Evolutionary conservation across 1,140 invertebrate species (phyloP).

Genomic region (Oryzaephilus surinamensis): DNA sequence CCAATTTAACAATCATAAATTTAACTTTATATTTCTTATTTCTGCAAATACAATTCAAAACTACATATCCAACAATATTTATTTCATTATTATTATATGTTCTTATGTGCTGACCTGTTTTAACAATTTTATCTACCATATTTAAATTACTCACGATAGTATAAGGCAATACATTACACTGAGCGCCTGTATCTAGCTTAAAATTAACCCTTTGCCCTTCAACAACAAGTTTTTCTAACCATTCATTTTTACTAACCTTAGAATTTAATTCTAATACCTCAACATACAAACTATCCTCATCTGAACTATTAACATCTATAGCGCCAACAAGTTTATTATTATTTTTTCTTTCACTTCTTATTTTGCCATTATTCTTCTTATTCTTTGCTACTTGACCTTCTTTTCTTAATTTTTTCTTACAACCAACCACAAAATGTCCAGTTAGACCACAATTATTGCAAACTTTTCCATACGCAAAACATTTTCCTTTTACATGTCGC

Average conservation of each 20-base stretch:
- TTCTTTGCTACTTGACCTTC: conserved; percentile 5
- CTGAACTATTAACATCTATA: too few species aligned
- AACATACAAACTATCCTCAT: neutral
- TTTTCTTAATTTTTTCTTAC: conserved; percentile 4
- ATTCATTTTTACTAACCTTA: neutral
- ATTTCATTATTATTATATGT: neutral
- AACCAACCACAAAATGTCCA: conserved; percentile 14
- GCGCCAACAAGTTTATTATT: too few species aligned
- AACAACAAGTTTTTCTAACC: neutral
- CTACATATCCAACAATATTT: too few species aligned
- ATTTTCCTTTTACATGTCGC: conserved; percentile 3
- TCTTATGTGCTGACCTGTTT: neutral
- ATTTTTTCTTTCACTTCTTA: conserved; percentile 1
- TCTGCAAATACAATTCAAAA: too few species aligned
- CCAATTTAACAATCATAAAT: too few species aligned
- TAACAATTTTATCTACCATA: conserved; percentile 7
- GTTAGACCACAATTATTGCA: conserved; percentile 7
- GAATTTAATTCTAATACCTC: neutral
- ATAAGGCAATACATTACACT: conserved; percentile 11
- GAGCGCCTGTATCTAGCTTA: conserved; percentile 13
- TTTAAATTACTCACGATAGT: too few species aligned
- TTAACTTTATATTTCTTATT: too few species aligned
- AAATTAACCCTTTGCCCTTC: too few species aligned
- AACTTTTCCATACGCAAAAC: conserved; percentile 13
- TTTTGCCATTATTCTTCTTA: neutral